phyloP scores from a whole-genome alignment of 2,888 invertebrate genomes.

The Lasioglossum zephyrum region DNA sequence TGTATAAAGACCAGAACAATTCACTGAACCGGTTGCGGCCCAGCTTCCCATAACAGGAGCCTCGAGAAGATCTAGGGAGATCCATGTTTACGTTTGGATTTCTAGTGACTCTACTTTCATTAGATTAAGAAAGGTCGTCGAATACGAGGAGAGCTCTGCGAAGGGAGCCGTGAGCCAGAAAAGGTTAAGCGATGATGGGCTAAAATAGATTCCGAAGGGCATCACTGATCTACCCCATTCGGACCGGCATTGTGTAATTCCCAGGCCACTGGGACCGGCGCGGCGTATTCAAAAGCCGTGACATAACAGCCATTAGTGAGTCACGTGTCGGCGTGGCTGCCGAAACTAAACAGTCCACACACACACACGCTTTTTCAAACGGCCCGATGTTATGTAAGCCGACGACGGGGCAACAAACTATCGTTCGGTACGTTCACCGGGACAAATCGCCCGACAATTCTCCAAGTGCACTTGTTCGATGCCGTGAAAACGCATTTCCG shows the following conservation, averaged over 20 bases:
- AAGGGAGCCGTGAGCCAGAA: background rate
- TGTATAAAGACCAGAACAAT: background rate
- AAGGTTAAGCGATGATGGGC: background rate
- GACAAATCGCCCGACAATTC: background rate
- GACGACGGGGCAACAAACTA: constrained; percentile 44
- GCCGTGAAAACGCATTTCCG: background rate
- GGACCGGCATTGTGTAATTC: background rate
- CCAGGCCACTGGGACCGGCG: background rate
- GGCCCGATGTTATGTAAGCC: constrained; percentile 23
- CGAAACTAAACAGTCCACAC: constrained; percentile 18
- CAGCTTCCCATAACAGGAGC: background rate
- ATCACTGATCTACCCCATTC: constrained; percentile 33
- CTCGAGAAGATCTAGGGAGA: background rate
- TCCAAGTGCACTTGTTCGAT: background rate
- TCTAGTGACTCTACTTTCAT: background rate
- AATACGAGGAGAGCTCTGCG: background rate
- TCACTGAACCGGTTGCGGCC: background rate
- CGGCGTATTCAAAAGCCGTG: constrained; percentile 15
- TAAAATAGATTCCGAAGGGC: background rate
- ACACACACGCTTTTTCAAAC: constrained; percentile 13
- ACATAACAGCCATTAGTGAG: constrained; percentile 40
- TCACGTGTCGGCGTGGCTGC: constrained; percentile 30
- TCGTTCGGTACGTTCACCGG: constrained; percentile 18
- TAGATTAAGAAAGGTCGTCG: background rate
- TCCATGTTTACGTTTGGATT: background rate